These are phyloP conservation scores for Troglohyphantes excavatus DNA, from an alignment of 2,888 invertebrate species.

Conservation along the genomic window DNA sequence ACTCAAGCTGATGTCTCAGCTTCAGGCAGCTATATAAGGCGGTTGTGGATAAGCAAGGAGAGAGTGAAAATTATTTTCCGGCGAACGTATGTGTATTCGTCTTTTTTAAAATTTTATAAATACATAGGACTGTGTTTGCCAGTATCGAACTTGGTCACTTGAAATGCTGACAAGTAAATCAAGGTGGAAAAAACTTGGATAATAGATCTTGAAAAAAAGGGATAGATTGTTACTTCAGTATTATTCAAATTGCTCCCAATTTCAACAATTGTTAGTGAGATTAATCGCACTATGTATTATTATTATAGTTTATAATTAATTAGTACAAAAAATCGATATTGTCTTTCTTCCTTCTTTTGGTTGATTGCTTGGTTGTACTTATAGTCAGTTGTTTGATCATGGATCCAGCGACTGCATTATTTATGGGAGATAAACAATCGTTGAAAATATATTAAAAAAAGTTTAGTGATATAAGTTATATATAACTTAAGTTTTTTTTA, in stretches of 20 bases:
- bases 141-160: neutral
- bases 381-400: slow-evolving; percentile 35
- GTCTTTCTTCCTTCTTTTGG: slow-evolving; percentile 48
- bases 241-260: neutral
- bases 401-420: neutral
- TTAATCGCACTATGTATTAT: slow-evolving; percentile 58
- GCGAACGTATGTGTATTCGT: neutral
- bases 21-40: slow-evolving; percentile 70
- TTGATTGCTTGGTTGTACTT: slow-evolving; percentile 42
- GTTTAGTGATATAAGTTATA: too few species aligned
- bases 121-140: slow-evolving; percentile 7
- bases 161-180: neutral
- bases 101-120: slow-evolving; percentile 46
- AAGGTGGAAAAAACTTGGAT: neutral
- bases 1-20: slow-evolving; percentile 41
- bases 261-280: slow-evolving; percentile 59
- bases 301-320: slow-evolving; percentile 61
- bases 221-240: neutral
- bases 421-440: neutral
- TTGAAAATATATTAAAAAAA: too few species aligned
- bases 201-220: neutral
- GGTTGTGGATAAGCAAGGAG: slow-evolving; percentile 25
- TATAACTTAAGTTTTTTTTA: neutral
- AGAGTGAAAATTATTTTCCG: slow-evolving; percentile 64
- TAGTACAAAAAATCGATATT: slow-evolving; percentile 74